Base-by-base conservation (phyloP, 2,888 invertebrate species). In the Halictus quadricinctus region DNA sequence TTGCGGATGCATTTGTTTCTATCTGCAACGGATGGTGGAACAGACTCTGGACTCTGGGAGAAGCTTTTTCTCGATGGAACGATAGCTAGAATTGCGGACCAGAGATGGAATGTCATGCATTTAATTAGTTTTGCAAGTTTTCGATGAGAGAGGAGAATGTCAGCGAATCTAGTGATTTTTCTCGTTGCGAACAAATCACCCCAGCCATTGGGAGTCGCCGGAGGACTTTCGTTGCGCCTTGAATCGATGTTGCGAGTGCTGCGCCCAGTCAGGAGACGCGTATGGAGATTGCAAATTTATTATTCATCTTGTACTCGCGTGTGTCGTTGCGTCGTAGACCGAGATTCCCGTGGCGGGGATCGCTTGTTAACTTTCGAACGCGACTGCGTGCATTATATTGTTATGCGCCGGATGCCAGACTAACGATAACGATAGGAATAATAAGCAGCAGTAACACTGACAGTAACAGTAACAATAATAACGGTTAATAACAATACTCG, bases 401-500 rank as follows among this genome's bases (percentile, higher is more conserved):
- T 91, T 93, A 89, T 84, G 83, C 88, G 88, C 86, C 86, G 88
- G 82, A 90, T 87, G 90, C 87, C 90, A 90, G 90, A 91, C 91
- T 93, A 93, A 93, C 91, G 92, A 91, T 90, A 90, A 90, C 89
- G 88, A 90, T 91, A 89, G 88, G 84, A 89, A 84, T 81, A 85
- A 84, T 83, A 90, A 90, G 41, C 83, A 89, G 86, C 84, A 84
- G 84, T 86, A 86, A 89, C 82, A 87, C 72, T 90, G 87, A 77
- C 76, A 88, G 84, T 88, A 88, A 89, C 86, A 88, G 74, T 75
- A 84, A 84, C 74, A 84, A 84, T 84, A 84, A 84, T 84, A 84
- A 84, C 77, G 58, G 77, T 84, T 90, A 88, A 90, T 90, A 91
- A 91, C 87, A 91, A 88, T 74, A 87, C 72, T 78, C 50, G 73